Evolutionary conservation across 1,140 invertebrate species (phyloP), one percentile per base, ranked within the genome.

Genomic region (Vanessa atalanta): DNA sequence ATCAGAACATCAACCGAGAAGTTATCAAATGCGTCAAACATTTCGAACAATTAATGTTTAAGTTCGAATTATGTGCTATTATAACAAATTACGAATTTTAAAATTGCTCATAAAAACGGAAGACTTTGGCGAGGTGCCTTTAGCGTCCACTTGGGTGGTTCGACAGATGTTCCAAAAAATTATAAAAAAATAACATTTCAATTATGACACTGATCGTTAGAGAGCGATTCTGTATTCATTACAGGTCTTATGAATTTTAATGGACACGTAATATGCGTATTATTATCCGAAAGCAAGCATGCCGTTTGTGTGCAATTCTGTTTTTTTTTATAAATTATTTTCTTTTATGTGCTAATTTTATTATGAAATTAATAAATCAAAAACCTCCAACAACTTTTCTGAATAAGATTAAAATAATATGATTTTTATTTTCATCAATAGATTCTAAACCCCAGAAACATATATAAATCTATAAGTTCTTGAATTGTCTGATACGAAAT

Each of bases 241-340:
- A 83, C 74, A 81, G 76, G 73, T 77, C 80, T 84, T 80, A 83
- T 88, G 80, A 88, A 84, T 88, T 87, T 88, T 84, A 85, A 87
- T 84, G 78, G 73, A 65, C 37, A 43, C 65, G 47, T 75, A 66
- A 77, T 79, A 77, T 78, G 48, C 70, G 76, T 37, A 73, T 75
- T 55, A 78, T 73, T 75, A 78, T 63, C 57, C 13, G 31, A 68
- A 70, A 12, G 20, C 8, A 26, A 23, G 23, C 55, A 20, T 23
- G 12, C 12, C 23, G 20, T 12, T 13, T 23, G 11, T 23, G 2
- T 57, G 20, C 20, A 20, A 15, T 57, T 57, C 0, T 57, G 55
- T 12, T 20, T 57, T 11, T 57, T 16, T 53, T 20, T 8, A 43
- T 9, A 43, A n/a, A n/a, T n/a, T 43, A 9, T 43, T 9, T 0